Conservation (phyloP, 92 coral and sea anemone species). For the Porites divaricata region DNA sequence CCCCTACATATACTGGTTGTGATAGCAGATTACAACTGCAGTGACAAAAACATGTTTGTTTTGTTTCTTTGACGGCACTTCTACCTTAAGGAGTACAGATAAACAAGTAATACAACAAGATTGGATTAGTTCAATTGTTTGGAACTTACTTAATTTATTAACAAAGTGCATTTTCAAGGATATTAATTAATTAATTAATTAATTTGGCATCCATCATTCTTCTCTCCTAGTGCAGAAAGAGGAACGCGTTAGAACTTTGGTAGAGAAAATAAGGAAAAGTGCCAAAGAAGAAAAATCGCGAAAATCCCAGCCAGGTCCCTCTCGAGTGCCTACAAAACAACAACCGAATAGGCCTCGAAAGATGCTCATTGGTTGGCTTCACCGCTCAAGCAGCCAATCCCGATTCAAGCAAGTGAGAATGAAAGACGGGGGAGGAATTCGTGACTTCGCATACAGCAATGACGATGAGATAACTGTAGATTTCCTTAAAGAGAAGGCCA, state of each 20-base stretch:
- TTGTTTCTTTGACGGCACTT: too few relatives aligned
- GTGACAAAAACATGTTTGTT: too few relatives aligned
- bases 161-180: too few relatives aligned
- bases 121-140: too few relatives aligned
- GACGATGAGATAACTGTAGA: constrained; percentile 49
- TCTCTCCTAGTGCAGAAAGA: background rate
- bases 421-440: constrained; percentile 42
- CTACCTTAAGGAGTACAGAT: too few relatives aligned
- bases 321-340: constrained; percentile 22
- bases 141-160: too few relatives aligned
- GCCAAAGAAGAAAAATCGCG: background rate
- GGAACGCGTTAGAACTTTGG: background rate
- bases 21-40: too few relatives aligned
- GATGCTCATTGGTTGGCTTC: background rate
- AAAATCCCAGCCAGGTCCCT: background rate
- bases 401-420: background rate
- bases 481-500: constrained; percentile 43
- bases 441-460: constrained; percentile 40
- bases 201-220: background rate
- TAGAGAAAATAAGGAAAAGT: constrained; percentile 2
- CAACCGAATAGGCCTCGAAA: background rate
- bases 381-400: background rate
- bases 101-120: too few relatives aligned
- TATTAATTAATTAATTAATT: too few relatives aligned
- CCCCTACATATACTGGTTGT: too few relatives aligned